Base-by-base conservation (phyloP, 2,113 vertebrate species). In the Apistogramma diplotaenia region DNA sequence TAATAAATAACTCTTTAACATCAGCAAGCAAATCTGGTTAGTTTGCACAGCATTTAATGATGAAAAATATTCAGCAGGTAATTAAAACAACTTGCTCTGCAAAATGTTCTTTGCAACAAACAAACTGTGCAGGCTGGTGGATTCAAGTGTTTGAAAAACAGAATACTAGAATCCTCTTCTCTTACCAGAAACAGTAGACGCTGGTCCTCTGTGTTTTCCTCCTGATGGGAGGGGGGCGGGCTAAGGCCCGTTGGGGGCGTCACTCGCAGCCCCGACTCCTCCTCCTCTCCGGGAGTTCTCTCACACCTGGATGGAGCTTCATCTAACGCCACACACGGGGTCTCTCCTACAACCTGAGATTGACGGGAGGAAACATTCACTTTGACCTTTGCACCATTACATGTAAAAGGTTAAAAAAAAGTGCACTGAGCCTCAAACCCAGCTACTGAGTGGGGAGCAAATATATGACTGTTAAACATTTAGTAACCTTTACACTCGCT, bases 171-270 rank as follows among this genome's bases (percentile, higher is more conserved):
- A 43, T 67, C 16, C 23, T 67, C 62, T 25, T 19, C 15, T 53
- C 92, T 90, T 78, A 96, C 95, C 94, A 96, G 92, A 92, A 93
- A 91, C 73, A 94, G 89, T 76, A 95, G 82, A 37, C 15, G 86
- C 70, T 93, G 92, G 75, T 94, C 91, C 82, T 92, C 79, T 49
- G 87, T 87, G 76, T 76, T 88, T 9, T 89, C 88, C 90, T 93
- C 94, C 89, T 91, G 88, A 54, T 56, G 85, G 89, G 89, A 74
- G 90, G 89, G 85, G 92, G 85, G 54, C 62, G 89, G 88, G 93
- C 90, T 87, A 29, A 89, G 88, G 92, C 89, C 89, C 89, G 76
- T 74, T 37, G 84, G 74, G 58, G 86, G 90, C 55, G 86, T 95
- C 89, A 95, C 86, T 92, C 31, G 91, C 74, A 79, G 82, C 85